phyloP scores from a whole-genome alignment of 2,113 vertebrate species.

The Meleagris gallopavo region DNA sequence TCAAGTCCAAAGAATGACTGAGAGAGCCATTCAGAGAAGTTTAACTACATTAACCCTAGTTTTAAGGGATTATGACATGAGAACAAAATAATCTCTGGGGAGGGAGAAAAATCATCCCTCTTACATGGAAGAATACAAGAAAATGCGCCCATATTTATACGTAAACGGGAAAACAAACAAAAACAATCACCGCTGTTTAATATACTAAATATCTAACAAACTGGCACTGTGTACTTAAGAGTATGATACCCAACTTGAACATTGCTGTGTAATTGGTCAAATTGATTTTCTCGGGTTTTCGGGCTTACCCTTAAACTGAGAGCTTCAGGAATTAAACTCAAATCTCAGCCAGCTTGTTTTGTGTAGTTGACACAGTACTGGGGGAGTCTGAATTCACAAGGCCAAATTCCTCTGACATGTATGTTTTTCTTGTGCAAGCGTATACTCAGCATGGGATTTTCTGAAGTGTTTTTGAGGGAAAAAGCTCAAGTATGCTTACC shows the following conservation, averaged over 20 bases:
- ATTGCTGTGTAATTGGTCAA: neutral
- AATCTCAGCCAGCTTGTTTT: neutral
- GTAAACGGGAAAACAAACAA: neutral
- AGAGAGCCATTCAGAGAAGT: neutral
- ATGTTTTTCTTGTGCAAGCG: neutral
- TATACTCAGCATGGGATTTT: slow-evolving; percentile 18
- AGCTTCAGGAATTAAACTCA: neutral
- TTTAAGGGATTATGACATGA: neutral
- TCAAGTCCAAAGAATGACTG: neutral
- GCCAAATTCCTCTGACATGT: slow-evolving; percentile 8
- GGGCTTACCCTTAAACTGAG: neutral
- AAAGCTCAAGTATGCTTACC: slow-evolving; percentile 28
- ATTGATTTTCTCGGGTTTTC: neutral
- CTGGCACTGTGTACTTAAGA: neutral
- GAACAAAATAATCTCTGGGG: neutral
- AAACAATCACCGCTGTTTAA: rapidly evolving
- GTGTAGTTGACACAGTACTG: neutral
- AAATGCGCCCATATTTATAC: neutral
- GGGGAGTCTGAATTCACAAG: slow-evolving; percentile 27
- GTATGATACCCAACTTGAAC: neutral
- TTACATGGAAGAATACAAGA: neutral
- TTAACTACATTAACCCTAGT: neutral
- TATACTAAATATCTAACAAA: neutral
- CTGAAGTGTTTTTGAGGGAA: slow-evolving; percentile 35
- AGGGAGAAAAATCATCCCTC: neutral